Evolutionary conservation across 2,797 vertebrate species (phyloP).

Genomic region (Sebastes trivittatus): DNA sequence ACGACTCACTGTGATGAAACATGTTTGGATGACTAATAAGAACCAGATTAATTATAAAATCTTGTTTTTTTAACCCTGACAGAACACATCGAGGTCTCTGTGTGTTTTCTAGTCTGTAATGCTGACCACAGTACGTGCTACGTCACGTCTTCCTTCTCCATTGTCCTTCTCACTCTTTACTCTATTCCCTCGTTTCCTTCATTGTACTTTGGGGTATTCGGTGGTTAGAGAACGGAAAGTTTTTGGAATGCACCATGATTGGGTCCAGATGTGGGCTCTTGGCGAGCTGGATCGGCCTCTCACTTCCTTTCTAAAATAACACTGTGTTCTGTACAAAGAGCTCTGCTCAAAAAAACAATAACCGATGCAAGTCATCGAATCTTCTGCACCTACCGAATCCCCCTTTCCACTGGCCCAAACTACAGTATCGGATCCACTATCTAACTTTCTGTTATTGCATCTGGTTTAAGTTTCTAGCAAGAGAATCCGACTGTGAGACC

Average conservation of each 20-base stretch:
- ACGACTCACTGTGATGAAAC: neutral
- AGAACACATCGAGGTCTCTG: neutral
- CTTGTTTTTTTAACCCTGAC: neutral
- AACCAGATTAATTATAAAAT: neutral
- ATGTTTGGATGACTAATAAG: neutral
- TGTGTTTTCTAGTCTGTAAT: neutral
- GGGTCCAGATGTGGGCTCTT: neutral
- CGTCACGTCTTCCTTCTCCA: neutral
- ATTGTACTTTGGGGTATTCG: neutral
- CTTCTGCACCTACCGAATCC: neutral
- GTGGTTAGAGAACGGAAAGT: neutral
- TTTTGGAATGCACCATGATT: conserved; percentile 26
- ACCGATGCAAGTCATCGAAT: neutral
- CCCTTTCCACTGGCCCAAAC: neutral
- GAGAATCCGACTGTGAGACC: neutral
- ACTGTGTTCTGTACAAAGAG: neutral
- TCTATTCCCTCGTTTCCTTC: neutral
- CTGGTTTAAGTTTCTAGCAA: neutral
- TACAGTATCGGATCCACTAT: neutral
- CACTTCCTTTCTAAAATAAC: neutral
- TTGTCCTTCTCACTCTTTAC: neutral
- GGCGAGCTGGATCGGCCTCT: neutral
- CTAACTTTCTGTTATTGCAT: neutral
- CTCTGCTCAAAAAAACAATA: neutral
- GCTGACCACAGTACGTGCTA: neutral